Conservation (phyloP, 2,888 invertebrate genomes). For the Cephus spinipes region DNA sequence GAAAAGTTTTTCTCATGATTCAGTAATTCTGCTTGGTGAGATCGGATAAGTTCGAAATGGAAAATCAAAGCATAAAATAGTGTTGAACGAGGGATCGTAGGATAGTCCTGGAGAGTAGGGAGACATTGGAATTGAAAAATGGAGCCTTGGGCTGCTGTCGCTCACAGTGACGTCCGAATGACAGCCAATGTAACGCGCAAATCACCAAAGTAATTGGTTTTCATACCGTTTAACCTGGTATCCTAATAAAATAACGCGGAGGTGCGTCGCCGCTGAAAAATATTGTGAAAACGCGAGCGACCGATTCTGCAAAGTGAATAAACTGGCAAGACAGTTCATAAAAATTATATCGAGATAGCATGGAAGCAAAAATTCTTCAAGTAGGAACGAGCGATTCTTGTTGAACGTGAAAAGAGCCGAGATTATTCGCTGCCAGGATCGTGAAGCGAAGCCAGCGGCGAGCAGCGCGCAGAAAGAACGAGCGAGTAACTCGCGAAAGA, state of each 20-base stretch:
- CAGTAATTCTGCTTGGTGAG: background rate
- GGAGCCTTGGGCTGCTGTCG: constrained; percentile 60
- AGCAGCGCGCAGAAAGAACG: background rate
- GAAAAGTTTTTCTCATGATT: background rate
- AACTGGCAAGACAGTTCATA: background rate
- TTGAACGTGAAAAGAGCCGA: constrained; percentile 33
- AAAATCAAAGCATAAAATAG: background rate
- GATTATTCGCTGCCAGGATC: constrained; percentile 52
- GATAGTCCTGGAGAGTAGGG: constrained; percentile 24
- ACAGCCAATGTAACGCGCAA: constrained; percentile 63
- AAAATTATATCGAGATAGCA: background rate
- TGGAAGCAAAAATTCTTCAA: background rate
- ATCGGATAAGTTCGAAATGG: background rate
- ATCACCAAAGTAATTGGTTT: constrained; percentile 53
- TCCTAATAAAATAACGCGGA: background rate
- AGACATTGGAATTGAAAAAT: constrained; percentile 63
- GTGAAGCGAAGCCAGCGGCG: constrained; percentile 46
- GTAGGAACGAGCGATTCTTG: background rate
- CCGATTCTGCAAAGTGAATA: background rate
- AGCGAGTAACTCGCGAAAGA: constrained; percentile 25
- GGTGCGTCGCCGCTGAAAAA: background rate
- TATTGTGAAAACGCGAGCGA: background rate
- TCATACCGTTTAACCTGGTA: constrained; percentile 45
- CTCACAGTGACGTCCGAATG: constrained; percentile 60
- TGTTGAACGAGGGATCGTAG: background rate